Evolutionary conservation across 1,140 invertebrate species (phyloP).

Genomic region (Lepidurus arcticus): DNA sequence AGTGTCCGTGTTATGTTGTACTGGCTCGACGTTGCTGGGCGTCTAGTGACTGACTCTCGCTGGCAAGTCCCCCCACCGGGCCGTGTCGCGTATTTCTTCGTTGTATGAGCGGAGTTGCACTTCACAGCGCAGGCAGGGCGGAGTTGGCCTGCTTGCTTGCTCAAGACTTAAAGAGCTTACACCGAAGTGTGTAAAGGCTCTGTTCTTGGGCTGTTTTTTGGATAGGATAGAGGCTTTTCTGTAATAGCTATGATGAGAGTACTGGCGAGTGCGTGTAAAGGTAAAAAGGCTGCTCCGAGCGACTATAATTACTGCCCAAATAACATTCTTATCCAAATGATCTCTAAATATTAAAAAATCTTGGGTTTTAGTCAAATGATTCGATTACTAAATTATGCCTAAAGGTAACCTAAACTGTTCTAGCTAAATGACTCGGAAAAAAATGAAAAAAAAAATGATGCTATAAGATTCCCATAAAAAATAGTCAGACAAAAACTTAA

Average conservation of each 20-base stretch:
- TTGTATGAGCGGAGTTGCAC: background rate
- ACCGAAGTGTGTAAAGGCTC: constrained; percentile 1
- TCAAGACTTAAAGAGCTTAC: constrained; percentile 4
- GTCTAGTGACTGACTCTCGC: background rate
- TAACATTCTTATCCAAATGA: no score
- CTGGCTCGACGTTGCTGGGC: background rate
- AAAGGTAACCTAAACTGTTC: no score
- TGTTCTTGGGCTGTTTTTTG: background rate
- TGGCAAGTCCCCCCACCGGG: background rate
- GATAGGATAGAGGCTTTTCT: background rate
- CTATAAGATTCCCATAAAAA: no score
- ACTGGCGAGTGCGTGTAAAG: background rate
- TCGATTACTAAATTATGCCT: no score
- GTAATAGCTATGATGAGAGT: background rate
- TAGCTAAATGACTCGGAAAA: no score
- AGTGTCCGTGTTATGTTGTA: background rate
- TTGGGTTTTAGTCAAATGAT: no score
- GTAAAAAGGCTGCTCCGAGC: background rate
- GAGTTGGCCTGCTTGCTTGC: background rate
- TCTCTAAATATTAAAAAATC: no score
- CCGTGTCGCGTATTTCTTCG: background rate
- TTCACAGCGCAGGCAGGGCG: background rate
- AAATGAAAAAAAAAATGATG: no score
- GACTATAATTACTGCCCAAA: no score
- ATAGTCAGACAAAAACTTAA: no score